Percentiles rank a stretch among this genome's conserved stretches.
These are phyloP conservation scores for Anguilla marmorata DNA, from an alignment of 2,797 vertebrate species.

Conservation along the genomic window DNA sequence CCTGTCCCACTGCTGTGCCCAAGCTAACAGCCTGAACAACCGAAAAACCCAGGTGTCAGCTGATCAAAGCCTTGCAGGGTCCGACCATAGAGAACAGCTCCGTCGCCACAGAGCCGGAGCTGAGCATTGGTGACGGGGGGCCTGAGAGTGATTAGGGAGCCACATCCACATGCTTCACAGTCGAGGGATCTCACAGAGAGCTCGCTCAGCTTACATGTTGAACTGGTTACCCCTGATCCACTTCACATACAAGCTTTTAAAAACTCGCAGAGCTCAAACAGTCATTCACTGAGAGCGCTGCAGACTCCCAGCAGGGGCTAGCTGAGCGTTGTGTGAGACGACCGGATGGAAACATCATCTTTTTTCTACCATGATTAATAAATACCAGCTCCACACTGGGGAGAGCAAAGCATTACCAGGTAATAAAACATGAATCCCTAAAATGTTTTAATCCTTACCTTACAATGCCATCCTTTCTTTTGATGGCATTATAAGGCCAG, in stretches of 20 bases:
- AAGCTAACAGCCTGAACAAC: background rate
- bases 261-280: conserved; percentile 18
- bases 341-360: background rate
- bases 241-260: conserved; percentile 33
- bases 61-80: background rate
- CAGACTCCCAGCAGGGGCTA: conserved; percentile 12
- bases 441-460: conserved; percentile 42
- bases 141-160: conserved; percentile 53
- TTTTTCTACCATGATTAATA: background rate
- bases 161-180: conserved; percentile 39
- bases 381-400: background rate
- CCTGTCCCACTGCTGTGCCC: background rate
- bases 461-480: conserved; percentile 13
- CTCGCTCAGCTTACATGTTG: conserved; percentile 21
- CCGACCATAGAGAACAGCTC: background rate
- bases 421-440: background rate
- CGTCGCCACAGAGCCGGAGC: conserved; percentile 6
- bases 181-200: conserved; percentile 42
- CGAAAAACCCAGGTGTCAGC: background rate
- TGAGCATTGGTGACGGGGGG: conserved; percentile 47
- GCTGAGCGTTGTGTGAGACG: background rate
- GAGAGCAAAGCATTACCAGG: background rate
- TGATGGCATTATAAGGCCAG: too few species aligned
- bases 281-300: conserved; percentile 10
- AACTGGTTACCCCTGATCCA: conserved; percentile 34